Evolutionary conservation across 2,113 vertebrate species (phyloP), one percentile per base, ranked within the genome.

Genomic region (Poecile atricapillus): DNA sequence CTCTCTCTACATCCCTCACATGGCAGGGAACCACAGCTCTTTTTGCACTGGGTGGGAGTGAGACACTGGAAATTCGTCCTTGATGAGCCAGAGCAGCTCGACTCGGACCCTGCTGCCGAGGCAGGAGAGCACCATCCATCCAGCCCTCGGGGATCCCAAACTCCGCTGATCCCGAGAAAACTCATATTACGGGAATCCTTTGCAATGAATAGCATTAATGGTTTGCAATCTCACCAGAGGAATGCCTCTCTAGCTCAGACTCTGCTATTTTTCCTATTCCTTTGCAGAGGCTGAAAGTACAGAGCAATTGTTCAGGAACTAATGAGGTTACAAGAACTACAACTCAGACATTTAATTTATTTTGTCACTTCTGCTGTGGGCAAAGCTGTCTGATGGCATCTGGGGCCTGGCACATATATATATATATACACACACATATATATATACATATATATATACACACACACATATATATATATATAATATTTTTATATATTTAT

Each of bases 1-100:
- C 43, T 60, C 31, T 44, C 60, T 47, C 46, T 5, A 46, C 41
- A 15, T 33, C 13, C 25, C 30, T 73, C 35, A 12, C 2, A 0
- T 7, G 15, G 27, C 7, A 46, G 21, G 46, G 41, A 80, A n/a
- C 43, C 20, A 7, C 18, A 59, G 28, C 12, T 28, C 60, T 74
- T 25, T 77, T 86, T 56, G 93, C 75, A 64, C 63, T 93, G 93
- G 79, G 56, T 70, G 88, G 76, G 58, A 91, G 91, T 82, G 82
- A 73, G 46, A 56, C 30, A 39, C 55, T 50, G 59, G 33, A 81
- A 69, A 22, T 53, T 81, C 44, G n/a, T 27, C 50, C 55, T 49
- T 46, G 27, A 52, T n/a, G 44, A 79, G 65, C 62, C 41, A 35
- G 24, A 70, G 31, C 46, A 49, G 24, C 47, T 44, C 83, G 58